Percentiles rank a stretch among this genome's conserved stretches.
Evolutionary conservation across 1,140 invertebrate genomes (phyloP).

Genomic region (Leptopilina clavipes): DNA sequence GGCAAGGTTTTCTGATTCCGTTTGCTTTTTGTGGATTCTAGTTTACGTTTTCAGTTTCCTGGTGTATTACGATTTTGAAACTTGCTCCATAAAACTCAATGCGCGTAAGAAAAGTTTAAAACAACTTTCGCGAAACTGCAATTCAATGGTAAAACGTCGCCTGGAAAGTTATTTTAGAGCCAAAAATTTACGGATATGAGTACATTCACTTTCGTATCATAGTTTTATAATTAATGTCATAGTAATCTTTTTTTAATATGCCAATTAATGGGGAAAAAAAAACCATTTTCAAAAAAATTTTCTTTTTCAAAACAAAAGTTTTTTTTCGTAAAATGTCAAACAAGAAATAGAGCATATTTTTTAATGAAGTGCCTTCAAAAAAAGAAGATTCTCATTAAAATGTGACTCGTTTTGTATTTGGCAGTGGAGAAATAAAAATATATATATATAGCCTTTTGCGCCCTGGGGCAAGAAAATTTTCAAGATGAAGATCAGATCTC

Average conservation of each 20-base stretch:
- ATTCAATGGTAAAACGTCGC: conserved; percentile 23
- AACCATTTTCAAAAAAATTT: too few species aligned
- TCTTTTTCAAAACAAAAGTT: too few species aligned
- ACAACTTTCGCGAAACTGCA: conserved; percentile 28
- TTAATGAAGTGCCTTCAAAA: neutral
- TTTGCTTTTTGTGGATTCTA: neutral
- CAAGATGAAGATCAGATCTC: neutral
- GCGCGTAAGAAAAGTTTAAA: conserved; percentile 31
- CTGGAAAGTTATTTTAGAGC: conserved; percentile 26
- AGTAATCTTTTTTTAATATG: neutral
- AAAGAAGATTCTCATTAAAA: neutral
- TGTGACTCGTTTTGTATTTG: neutral
- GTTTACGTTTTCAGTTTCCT: neutral
- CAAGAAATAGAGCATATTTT: neutral
- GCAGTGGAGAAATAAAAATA: too few species aligned
- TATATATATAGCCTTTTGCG: neutral
- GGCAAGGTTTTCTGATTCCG: neutral
- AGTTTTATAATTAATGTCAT: conserved; percentile 11
- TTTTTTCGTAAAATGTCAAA: neutral
- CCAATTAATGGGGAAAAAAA: too few species aligned
- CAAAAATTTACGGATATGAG: conserved; percentile 21
- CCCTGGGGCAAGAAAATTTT: conserved; percentile 14
- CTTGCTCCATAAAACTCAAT: conserved; percentile 31
- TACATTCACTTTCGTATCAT: conserved; percentile 6
- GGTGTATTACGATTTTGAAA: conserved; percentile 28